Percentiles rank a stretch among this genome's conserved stretches.
Evolutionary conservation across 2,113 vertebrate genomes (phyloP).

Genomic region (Camelus bactrianus): DNA sequence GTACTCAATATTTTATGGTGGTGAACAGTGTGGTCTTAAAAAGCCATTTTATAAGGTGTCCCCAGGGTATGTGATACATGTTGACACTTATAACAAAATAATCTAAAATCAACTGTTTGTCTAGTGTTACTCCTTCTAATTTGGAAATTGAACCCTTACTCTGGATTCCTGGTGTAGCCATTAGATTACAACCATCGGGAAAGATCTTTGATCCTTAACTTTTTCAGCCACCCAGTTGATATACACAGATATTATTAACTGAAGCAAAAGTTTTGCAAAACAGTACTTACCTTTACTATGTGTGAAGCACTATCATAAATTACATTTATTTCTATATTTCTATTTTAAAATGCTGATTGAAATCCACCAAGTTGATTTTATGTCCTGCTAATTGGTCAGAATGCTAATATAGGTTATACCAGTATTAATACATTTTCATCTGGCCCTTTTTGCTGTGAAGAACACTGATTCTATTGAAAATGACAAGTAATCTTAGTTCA

Average conservation of each 20-base stretch:
- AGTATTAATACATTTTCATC: background rate
- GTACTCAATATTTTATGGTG: background rate
- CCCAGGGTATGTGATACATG: background rate
- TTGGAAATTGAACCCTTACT: conserved; percentile 40
- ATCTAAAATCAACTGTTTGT: background rate
- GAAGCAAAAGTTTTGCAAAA: conserved; percentile 17
- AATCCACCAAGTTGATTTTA: background rate
- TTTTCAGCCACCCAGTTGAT: background rate
- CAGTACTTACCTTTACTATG: background rate
- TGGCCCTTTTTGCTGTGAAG: background rate
- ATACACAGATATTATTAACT: background rate
- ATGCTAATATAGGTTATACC: rapidly evolving
- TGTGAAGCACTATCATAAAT: background rate
- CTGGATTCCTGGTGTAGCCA: background rate
- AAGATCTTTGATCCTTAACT: conserved; percentile 39
- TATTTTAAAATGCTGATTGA: conserved; percentile 20
- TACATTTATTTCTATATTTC: background rate
- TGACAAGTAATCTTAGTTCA: background rate
- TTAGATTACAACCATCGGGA: background rate
- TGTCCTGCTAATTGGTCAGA: conserved; percentile 16
- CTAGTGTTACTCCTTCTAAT: background rate
- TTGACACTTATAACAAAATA: background rate
- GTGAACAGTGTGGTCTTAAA: background rate
- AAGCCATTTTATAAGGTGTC: background rate
- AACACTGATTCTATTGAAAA: conserved; percentile 31